Evolutionary conservation across 1,140 invertebrate species (phyloP).

Genomic region (Augochlora pura): DNA sequence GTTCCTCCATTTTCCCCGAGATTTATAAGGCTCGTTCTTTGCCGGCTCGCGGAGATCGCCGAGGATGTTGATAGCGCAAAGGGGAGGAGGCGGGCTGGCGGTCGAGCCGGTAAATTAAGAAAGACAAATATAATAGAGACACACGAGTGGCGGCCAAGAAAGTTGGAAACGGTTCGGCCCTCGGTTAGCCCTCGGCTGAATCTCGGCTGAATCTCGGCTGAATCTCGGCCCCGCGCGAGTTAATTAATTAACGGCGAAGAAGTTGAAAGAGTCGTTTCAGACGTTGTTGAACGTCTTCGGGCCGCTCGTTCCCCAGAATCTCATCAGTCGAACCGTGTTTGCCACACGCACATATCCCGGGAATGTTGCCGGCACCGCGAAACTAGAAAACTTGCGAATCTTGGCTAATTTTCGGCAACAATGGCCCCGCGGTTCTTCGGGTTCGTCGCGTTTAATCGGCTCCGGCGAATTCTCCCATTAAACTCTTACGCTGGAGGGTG

Average conservation of each 20-base stretch:
- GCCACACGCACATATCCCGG: background rate
- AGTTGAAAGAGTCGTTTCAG: conserved; percentile 1
- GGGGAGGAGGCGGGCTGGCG: no score
- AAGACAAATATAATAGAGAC: conserved; percentile 2
- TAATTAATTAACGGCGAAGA: conserved; percentile 10
- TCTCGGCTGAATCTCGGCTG: background rate
- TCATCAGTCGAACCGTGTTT: background rate
- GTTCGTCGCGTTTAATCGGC: background rate
- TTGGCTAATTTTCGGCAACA: background rate
- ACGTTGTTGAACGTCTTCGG: conserved; percentile 4
- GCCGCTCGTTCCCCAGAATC: background rate
- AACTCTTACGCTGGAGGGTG: background rate
- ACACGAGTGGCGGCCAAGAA: background rate
- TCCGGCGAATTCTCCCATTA: background rate
- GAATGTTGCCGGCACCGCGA: background rate
- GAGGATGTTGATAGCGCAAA: background rate
- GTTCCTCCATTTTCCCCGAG: background rate
- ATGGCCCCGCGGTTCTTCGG: background rate
- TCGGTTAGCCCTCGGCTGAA: no score
- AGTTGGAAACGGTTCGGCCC: no score
- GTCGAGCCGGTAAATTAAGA: background rate
- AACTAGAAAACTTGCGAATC: background rate
- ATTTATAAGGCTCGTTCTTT: background rate
- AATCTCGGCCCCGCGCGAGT: background rate
- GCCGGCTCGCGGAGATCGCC: background rate